phyloP scores from a whole-genome alignment of 2,113 vertebrate genomes.

The Chitala chitala region DNA sequence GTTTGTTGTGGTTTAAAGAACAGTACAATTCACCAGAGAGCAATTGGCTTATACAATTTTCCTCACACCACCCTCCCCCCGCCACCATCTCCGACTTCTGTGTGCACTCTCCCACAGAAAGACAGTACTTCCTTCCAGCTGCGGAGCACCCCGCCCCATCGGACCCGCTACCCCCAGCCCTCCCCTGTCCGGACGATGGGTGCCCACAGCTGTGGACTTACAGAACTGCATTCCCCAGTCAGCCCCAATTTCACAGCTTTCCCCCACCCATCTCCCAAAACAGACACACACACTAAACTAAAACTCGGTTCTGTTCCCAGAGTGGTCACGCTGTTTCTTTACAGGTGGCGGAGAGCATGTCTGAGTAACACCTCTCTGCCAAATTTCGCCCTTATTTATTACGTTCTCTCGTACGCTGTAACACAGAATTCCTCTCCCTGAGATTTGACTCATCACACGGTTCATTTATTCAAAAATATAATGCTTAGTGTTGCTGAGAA shows the following conservation, averaged over 20 bases:
- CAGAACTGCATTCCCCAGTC: slow-evolving; percentile 59
- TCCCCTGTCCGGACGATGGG: slow-evolving; percentile 53
- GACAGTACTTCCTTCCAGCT: slow-evolving; percentile 80
- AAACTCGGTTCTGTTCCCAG: slow-evolving; percentile 36
- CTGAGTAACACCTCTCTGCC: slow-evolving; percentile 39
- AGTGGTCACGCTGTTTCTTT: slow-evolving; percentile 43
- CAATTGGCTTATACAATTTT: slow-evolving; percentile 30
- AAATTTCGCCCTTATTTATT: slow-evolving; percentile 43
- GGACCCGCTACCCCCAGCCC: slow-evolving; percentile 36
- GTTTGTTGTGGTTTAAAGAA: slow-evolving; percentile 47
- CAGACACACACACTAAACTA: slow-evolving; percentile 17
- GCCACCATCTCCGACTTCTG: slow-evolving; percentile 34
- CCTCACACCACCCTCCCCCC: slow-evolving; percentile 19
- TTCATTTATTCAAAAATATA: neutral
- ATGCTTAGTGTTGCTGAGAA: neutral
- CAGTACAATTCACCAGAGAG: slow-evolving; percentile 44
- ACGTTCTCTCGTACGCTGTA: slow-evolving; percentile 32
- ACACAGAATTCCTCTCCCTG: slow-evolving; percentile 24
- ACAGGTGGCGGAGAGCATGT: slow-evolving; percentile 49
- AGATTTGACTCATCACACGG: neutral
- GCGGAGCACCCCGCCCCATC: slow-evolving; percentile 47
- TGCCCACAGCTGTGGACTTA: slow-evolving; percentile 66
- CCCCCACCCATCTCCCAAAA: slow-evolving; percentile 48
- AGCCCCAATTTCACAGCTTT: slow-evolving; percentile 64
- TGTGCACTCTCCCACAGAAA: slow-evolving; percentile 49